Base-by-base conservation (phyloP, 1,140 invertebrate genomes). In the Drosophila triauraria region DNA sequence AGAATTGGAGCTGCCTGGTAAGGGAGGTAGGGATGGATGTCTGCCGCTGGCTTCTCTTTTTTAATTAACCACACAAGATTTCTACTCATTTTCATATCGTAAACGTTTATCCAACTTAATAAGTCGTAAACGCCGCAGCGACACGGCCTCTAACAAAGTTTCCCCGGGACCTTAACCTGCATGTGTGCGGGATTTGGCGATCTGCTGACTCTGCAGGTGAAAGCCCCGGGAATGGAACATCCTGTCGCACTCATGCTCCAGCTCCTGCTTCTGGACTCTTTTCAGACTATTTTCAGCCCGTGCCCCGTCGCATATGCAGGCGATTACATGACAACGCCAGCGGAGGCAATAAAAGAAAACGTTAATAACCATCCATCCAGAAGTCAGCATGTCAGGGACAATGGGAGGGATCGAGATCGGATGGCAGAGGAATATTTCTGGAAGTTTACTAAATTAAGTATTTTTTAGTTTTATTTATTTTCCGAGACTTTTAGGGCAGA, bases 91-190 rank as follows among this genome's bases (percentile, higher is more conserved):
- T 81, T 88, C 80, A 80, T 82, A 91, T 86, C 90, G 79, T 90
- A 90, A 91, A 91, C 88, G 90, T 91, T 91, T 91, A 91, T 80
- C 88, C 88, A 82, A 90, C 84, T 91, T 91, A 91, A 91, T 91
- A 91, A 91, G 88, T 91, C 82, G 82, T 91, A 91, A 91, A 91
- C 80, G 65, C 74, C 25, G 67, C 85, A 77, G 64, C 74, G 53
- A 47, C 80, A 78, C 54, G 61, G 68, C 86, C 75, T 90, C 86
- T 86, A 91, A 82, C 81, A 85, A 84, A 82, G 82, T 85, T 85
- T 72, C 67, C 63, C 42, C 32, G 23, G 62, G 32, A 54, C 23
- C 15, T 38, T 63, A 38, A 47, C 56, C 23, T 65, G 68, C 82
- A 78, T 82, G 78, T 57, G 83, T 83, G 48, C 38, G 77, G 84